Conservation (phyloP, 2,888 invertebrate genomes). For the Polyploca ridens region DNA sequence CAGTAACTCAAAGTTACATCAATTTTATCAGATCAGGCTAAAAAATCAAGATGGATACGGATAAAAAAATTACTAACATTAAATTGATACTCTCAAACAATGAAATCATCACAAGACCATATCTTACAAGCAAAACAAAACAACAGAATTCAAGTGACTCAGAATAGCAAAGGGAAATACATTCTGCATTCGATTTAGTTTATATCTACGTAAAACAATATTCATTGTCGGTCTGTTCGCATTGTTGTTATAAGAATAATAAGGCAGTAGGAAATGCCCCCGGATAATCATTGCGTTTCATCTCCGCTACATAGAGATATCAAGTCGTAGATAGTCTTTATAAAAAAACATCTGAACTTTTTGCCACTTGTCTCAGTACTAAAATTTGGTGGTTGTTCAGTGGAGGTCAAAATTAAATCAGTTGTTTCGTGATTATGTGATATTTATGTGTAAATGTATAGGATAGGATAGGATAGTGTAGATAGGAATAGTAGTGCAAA, state of each 20-base stretch:
- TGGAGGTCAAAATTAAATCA: too few relatives aligned
- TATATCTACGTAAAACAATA: slow-evolving; percentile 34
- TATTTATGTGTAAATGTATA: too few relatives aligned
- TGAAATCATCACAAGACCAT: slow-evolving; percentile 2
- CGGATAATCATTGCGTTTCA: slow-evolving; percentile 65
- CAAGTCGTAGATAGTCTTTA: slow-evolving; percentile 31
- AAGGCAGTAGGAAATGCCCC: slow-evolving; percentile 63
- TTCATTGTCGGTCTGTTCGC: slow-evolving; percentile 48
- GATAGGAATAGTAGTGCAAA: too few relatives aligned
- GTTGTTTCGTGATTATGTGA: too few relatives aligned
- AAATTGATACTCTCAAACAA: neutral
- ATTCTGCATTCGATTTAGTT: slow-evolving; percentile 15
- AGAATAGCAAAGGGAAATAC: slow-evolving; percentile 14
- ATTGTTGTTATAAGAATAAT: slow-evolving; percentile 64
- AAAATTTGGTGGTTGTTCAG: too few relatives aligned
- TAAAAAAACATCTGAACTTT: neutral
- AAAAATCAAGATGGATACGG: neutral
- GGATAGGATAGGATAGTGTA: too few relatives aligned
- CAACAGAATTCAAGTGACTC: slow-evolving; percentile 7
- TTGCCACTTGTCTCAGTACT: too few relatives aligned
- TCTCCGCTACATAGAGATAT: slow-evolving; percentile 47
- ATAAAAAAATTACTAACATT: neutral
- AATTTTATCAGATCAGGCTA: neutral
- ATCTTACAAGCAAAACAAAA: neutral
- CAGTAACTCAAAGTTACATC: too few relatives aligned